These are phyloP conservation scores for Oxyura jamaicensis DNA, from an alignment of 2,113 vertebrate species.

Conservation along the genomic window DNA sequence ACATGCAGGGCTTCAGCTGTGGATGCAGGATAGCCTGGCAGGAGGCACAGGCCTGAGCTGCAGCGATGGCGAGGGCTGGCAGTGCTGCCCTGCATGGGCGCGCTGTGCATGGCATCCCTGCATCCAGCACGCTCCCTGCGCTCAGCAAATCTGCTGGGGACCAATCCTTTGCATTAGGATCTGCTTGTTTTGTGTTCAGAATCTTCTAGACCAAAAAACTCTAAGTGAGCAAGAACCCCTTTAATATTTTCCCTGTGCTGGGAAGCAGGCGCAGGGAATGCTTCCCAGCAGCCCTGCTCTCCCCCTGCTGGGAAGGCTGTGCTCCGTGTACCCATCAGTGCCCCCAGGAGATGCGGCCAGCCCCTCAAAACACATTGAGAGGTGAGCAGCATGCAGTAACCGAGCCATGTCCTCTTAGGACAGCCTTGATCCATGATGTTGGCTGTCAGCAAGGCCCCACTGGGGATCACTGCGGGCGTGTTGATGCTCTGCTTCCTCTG, in stretches of 20 bases:
- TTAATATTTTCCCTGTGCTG: neutral
- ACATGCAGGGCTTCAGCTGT: neutral
- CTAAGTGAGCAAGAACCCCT: accelerated
- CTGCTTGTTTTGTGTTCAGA: neutral
- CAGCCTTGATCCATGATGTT: slow-evolving; percentile 15
- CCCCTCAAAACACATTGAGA: neutral
- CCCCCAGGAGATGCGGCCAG: neutral
- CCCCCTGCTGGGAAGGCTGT: accelerated
- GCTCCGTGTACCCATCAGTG: neutral
- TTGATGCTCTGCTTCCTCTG: slow-evolving; percentile 21
- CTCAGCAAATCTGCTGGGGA: neutral
- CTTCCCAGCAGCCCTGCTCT: neutral
- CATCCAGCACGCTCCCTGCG: accelerated
- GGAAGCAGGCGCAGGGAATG: neutral
- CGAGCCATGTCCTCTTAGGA: neutral
- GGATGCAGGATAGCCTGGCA: accelerated
- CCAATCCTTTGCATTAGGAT: neutral
- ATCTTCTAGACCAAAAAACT: neutral
- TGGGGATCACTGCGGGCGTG: neutral
- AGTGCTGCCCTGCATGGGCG: accelerated
- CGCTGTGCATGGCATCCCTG: neutral
- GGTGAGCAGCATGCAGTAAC: neutral
- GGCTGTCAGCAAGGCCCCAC: slow-evolving; percentile 30
- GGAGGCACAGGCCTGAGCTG: accelerated
- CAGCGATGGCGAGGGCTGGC: accelerated